Conservation (phyloP, 1,140 invertebrate species). For the Orussus abietinus region DNA sequence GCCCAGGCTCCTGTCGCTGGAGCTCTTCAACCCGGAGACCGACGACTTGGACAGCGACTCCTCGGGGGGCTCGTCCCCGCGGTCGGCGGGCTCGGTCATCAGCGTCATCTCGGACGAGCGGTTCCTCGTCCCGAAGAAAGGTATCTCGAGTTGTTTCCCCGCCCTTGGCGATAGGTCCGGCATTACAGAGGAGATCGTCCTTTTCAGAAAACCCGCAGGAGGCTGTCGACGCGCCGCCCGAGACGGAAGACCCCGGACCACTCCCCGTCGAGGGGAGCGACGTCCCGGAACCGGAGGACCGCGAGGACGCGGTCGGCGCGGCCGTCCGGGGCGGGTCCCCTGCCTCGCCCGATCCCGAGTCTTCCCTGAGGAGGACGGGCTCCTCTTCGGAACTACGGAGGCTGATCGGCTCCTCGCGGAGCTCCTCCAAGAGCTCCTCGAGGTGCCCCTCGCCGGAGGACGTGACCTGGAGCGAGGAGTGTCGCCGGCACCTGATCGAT, state of each 20-base stretch:
- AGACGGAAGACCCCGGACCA: slow-evolving; percentile 3
- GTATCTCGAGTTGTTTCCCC: not conserved
- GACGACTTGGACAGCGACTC: slow-evolving; percentile 88
- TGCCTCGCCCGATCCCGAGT: too few relatives aligned
- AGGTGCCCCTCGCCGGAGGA: slow-evolving; percentile 40
- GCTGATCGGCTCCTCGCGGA: too few relatives aligned
- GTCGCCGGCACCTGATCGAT: slow-evolving; percentile 66
- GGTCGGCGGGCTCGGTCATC: slow-evolving; percentile 81
- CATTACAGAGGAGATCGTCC: not conserved
- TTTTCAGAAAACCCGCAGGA: slow-evolving; percentile 18
- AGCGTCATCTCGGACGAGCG: slow-evolving; percentile 57
- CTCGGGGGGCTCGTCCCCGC: slow-evolving; percentile 79
- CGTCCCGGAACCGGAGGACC: slow-evolving; percentile 62
- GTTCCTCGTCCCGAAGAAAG: slow-evolving; percentile 29
- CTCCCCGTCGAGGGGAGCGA: slow-evolving; percentile 1
- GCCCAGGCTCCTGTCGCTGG: slow-evolving; percentile 72
- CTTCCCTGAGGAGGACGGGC: too few relatives aligned
- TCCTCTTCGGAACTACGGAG: too few relatives aligned
- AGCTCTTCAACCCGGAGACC: slow-evolving; percentile 85
- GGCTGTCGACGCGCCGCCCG: slow-evolving; percentile 6
- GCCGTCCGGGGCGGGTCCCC: slow-evolving; percentile 40
- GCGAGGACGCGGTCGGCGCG: slow-evolving; percentile 64
- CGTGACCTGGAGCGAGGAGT: slow-evolving; percentile 61
- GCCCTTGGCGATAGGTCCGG: not conserved
- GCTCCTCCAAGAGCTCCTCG: slow-evolving; percentile 3